Conservation (phyloP, 2,113 vertebrate species). For the Xiphorhynchus elegans region DNA sequence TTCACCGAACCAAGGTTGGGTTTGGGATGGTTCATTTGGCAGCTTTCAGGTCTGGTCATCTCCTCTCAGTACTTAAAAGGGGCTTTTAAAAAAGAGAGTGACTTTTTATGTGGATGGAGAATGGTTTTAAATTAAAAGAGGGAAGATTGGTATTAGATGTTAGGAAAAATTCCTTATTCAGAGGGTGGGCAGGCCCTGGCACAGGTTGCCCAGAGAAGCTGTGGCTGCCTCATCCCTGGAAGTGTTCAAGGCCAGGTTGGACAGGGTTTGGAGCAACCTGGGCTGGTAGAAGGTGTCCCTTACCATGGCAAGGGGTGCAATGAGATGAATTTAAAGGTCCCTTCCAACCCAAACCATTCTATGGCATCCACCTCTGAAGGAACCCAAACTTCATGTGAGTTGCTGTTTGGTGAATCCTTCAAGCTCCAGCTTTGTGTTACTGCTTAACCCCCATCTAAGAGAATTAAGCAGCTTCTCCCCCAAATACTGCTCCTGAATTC, state of each 20-base stretch:
- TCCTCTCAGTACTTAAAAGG: neutral
- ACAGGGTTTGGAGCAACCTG: neutral
- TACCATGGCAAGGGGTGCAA: neutral
- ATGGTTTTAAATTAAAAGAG: neutral
- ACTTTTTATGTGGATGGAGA: neutral
- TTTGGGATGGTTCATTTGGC: neutral
- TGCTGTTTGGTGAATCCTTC: neutral
- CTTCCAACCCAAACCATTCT: neutral
- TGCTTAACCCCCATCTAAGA: neutral
- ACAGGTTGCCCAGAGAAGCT: neutral
- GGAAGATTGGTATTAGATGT: neutral
- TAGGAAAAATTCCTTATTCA: neutral
- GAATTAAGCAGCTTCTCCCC: fast-evolving
- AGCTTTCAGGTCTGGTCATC: neutral
- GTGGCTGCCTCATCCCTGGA: neutral
- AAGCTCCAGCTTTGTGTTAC: neutral
- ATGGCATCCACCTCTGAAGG: fast-evolving
- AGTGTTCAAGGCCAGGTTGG: neutral
- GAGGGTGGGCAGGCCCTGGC: neutral
- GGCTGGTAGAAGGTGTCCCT: neutral
- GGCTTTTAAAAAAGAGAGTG: fast-evolving
- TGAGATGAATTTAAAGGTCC: neutral
- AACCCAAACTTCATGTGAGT: fast-evolving
- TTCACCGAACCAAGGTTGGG: fast-evolving
- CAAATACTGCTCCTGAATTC: fast-evolving